Base-by-base conservation (phyloP, 2,797 vertebrate genomes). In the Aphelocoma californica region DNA sequence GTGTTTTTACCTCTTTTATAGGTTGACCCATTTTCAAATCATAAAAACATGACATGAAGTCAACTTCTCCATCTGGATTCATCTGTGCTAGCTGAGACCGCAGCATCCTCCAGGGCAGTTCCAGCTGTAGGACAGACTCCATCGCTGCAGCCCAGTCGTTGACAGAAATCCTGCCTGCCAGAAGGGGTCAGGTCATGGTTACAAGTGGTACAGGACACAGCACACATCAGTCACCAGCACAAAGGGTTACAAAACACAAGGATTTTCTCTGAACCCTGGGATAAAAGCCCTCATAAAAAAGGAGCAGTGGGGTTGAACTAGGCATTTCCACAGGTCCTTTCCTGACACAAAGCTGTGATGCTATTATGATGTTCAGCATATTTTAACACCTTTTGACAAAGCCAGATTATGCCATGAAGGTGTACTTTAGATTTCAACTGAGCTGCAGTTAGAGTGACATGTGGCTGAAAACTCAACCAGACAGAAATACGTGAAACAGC, bases 51-150 rank as follows among this genome's bases (percentile, higher is more conserved):
- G 99, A 99, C 97, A 97, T 97, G 93, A 99, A 99, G 81, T 98
- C 98, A 92, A 99, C 97, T 32, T 97, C 97, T 95, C 99, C 99
- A 86, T 98, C 98, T 20, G 95, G 18, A 70, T 98, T 94, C 74
- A 96, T 95, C 6, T 93, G 97, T 29, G 96, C 98, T 90, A 99
- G 95, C 40, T 96, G 98, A 7, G 97, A 90, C 24, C 98, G 98
- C 65, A 99, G 97, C 1, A 98, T 99, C 97, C 99, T 98, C 99
- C 99, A 99, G 16, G 99, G 99, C 73, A 99, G 97, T 15, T 98
- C 98, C 95, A 99, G 97, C 44, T 98, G 98, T 65, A 99, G 97
- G 15, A 98, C 97, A 7, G 98, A 97, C 89, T 99, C 99, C 95
- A 99, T 94, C 1, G 97, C 98, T 92, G 96, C 97, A 81, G 98